phyloP scores from a whole-genome alignment of 2,888 invertebrate genomes.

The Ichneumoninae sp. region DNA sequence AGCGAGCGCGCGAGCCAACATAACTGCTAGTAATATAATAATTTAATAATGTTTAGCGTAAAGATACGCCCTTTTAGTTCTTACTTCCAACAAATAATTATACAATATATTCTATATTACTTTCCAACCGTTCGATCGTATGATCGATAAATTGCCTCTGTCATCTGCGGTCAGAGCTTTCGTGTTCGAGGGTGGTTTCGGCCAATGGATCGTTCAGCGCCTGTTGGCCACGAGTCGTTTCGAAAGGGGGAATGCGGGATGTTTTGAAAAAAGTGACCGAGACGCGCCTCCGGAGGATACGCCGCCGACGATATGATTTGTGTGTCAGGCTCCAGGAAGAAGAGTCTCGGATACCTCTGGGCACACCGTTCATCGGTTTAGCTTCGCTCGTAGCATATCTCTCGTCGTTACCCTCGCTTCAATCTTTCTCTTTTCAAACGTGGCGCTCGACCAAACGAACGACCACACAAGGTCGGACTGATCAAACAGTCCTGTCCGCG shows the following conservation, averaged over 20 bases:
- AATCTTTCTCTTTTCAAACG: conserved; percentile 32
- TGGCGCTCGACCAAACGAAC: conserved; percentile 62
- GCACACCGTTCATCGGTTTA: conserved; percentile 55
- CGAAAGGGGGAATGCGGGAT: conserved; percentile 40
- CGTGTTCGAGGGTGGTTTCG: conserved; percentile 69
- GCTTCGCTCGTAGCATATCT: conserved; percentile 40
- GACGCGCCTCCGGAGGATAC: conserved; percentile 51
- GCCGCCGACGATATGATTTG: conserved; percentile 78
- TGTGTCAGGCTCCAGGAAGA: conserved; percentile 79
- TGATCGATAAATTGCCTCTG: background rate
- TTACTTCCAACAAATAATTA: conserved; percentile 1
- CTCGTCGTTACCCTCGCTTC: conserved; percentile 40
- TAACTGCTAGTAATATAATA: too few relatives aligned
- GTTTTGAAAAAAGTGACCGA: conserved; percentile 53
- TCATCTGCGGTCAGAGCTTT: conserved; percentile 64
- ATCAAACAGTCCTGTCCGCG: conserved; percentile 80
- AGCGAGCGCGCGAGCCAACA: too few relatives aligned
- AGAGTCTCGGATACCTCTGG: conserved; percentile 65
- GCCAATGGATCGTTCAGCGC: conserved; percentile 23
- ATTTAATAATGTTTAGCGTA: too few relatives aligned
- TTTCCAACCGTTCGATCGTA: too few relatives aligned
- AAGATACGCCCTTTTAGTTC: conserved; percentile 11
- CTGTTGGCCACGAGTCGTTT: conserved; percentile 49
- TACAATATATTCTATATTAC: background rate
- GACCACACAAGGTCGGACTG: conserved; percentile 78